Conservation (phyloP, 2,113 vertebrate genomes). For the Dromas ardeola region DNA sequence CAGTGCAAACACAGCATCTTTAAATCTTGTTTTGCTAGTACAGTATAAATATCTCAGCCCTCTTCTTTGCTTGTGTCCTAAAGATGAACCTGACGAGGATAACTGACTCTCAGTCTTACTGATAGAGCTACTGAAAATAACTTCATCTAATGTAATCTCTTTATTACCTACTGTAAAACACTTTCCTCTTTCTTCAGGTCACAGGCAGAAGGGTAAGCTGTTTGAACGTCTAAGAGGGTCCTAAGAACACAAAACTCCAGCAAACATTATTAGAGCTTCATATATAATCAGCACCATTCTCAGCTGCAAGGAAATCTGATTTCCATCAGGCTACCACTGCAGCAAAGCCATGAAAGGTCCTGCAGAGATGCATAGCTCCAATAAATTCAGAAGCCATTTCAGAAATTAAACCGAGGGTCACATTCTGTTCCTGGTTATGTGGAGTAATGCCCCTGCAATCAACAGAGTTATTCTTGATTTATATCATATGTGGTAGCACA, state of each 20-base stretch:
- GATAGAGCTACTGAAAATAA: constrained; percentile 62
- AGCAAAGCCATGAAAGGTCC: constrained; percentile 15
- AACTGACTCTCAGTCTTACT: constrained; percentile 62
- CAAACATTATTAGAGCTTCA: constrained; percentile 11
- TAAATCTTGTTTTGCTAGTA: constrained; percentile 2
- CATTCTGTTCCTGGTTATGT: constrained; percentile 17
- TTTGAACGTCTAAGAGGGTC: background rate
- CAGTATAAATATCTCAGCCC: background rate
- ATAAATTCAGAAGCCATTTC: constrained; percentile 41
- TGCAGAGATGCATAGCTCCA: background rate
- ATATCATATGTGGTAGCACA: background rate
- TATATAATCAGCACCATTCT: constrained; percentile 33
- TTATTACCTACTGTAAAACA: constrained; percentile 61
- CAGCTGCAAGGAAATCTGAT: constrained; percentile 33
- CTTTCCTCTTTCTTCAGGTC: constrained; percentile 17
- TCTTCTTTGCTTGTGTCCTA: constrained; percentile 29
- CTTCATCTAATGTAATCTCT: constrained; percentile 58
- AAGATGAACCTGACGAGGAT: constrained; percentile 50
- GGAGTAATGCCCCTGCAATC: background rate
- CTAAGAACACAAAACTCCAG: constrained; percentile 10
- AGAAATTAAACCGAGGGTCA: constrained; percentile 51
- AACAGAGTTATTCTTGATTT: background rate
- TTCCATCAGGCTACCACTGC: constrained; percentile 34
- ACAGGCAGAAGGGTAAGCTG: constrained; percentile 34
- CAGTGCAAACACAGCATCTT: background rate